Evolutionary conservation across 1,140 invertebrate genomes (phyloP).

Genomic region (Acyrthosiphon pisum): DNA sequence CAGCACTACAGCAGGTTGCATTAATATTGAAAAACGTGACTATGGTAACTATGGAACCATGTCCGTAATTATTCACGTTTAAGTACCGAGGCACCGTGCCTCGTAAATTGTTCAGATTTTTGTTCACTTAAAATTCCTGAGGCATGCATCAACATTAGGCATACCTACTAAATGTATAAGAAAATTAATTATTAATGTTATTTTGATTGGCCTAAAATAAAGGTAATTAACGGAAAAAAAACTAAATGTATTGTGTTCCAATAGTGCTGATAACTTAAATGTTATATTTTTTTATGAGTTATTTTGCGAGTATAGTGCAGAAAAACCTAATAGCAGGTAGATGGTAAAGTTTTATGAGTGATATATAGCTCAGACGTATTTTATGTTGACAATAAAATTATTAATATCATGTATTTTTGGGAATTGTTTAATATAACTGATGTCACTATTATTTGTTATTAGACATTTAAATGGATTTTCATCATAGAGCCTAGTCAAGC

Average conservation of each 20-base stretch:
- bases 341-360: background rate
- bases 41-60: background rate
- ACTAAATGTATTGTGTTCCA: background rate
- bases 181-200: slow-evolving; percentile 4
- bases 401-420: background rate
- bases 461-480: background rate
- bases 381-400: background rate
- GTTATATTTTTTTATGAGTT: background rate
- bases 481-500: background rate
- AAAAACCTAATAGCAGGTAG: no score
- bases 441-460: background rate
- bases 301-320: background rate
- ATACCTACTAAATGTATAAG: background rate
- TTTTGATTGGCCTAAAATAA: background rate
- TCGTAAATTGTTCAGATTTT: background rate
- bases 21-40: slow-evolving; percentile 10
- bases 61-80: slow-evolving; percentile 1
- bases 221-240: background rate
- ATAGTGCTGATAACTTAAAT: background rate
- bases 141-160: background rate
- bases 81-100: background rate
- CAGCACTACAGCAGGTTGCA: background rate
- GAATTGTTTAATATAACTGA: background rate
- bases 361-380: background rate
- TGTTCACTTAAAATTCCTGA: background rate